Base-by-base conservation (phyloP, 2,888 invertebrate genomes). In the Netelia virgata region DNA sequence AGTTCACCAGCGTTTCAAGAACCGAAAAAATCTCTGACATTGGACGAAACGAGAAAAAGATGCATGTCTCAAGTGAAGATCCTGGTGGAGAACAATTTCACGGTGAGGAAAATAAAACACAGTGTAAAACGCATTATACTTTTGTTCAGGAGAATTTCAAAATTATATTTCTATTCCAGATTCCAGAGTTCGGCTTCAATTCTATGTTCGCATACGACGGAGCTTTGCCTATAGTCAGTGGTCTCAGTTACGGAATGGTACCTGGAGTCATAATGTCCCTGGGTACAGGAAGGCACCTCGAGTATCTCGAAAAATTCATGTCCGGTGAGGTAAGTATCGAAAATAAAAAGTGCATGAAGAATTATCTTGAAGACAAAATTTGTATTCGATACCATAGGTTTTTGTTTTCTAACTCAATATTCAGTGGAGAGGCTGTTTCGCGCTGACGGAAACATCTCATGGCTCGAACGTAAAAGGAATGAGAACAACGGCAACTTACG, bases 381-480 rank as follows among this genome's bases (percentile, higher is more conserved):
- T 36, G 8, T 36, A 36, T 36, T 36, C 6, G 6, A 53, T 50
- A 72, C 8, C 10, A 72, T 28, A 59, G 47, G n/a, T n/a, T 69
- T 63, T 16, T 16, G 14, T 64, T 63, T 63, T 59, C 36, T 55
- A 57, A 20, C 3, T 14, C 41, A n/a, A 55, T 18, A 55, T 69
- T 50, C 90, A 96, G 96, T 95, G 96, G 76, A 94, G 96, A 85
- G 97, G 98, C 2, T 97, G 97, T 90, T 96, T 98, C 93, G 97
- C 98, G 0, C 94, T 99, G 86, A 99, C 99, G 0, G 99, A 99
- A 95, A 95, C 99, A 36, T 96, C 97, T 28, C 99, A 99, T 94
- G 99, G 99, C 0, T 98, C 98, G 50, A 98, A 99, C 94, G 98
- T 98, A 3, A 97, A 97, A 88, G 96, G 96, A 73, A 97, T 99